Base-by-base conservation (phyloP, 53 echinoderm and acorn worm species). In the Antedon mediterranea region DNA sequence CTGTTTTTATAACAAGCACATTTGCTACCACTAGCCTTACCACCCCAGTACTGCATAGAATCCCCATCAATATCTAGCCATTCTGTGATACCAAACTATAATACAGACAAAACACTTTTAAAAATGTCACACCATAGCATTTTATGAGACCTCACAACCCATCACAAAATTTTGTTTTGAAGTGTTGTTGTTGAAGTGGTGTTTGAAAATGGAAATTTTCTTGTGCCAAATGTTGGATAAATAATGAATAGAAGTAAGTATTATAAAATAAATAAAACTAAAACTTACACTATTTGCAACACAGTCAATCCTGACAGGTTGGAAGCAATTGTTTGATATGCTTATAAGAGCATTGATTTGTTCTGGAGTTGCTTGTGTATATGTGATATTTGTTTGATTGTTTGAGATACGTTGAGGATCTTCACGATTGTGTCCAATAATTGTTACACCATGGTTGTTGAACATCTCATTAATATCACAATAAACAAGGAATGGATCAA, bases 401-500 rank as follows among this genome's bases (percentile, higher is more conserved):
- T 6, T 18, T 57, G 57, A 18, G 23, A 57, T 26, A 15, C 15
- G 14, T 18, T 57, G 57, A 15, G 57, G 57, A 57, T 57, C 7
- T 57, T 57, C 57, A 57, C 57, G 7, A 57, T 6, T 23, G 57
- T 57, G 57, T 8, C 57, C 57, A 18, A 57, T 57, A 11, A 57
- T 57, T 23, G 57, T 57, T 26, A 73, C 32, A 73, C 32, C 74
- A 73, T 31, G 74, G 30, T 73, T 73, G 32, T 32, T 32, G 74
- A 9, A 32, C 34, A 76, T 76, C 23, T 76, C 28, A 76, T 76
- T 34, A 23, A 76, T 76, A 33, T 76, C 32, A 33, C 76, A 76
- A 13, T 76, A 31, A 13, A 76, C 76, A 15, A 76, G 34, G 76
- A 76, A 76, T 76, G 76, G 76, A 33, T 76, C 34, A 13, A 76